These are phyloP conservation scores for Prosopocoilus inquinatus DNA, from an alignment of 2,888 invertebrate genomes.

Conservation along the genomic window DNA sequence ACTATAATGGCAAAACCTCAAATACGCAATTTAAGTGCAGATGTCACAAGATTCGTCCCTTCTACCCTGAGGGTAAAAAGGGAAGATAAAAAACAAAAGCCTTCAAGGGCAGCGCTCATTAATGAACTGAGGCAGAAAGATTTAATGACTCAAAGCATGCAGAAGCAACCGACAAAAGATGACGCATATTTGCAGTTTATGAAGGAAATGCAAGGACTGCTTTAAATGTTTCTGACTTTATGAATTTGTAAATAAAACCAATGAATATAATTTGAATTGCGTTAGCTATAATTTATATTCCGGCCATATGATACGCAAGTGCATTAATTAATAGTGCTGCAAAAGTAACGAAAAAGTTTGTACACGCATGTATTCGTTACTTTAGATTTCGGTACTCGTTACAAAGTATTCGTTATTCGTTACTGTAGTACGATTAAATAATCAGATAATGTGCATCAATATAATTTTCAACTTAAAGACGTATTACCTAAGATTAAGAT, in stretches of 20 bases:
- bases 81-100: slow-evolving; percentile 69
- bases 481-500: too few species aligned
- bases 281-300: too few species aligned
- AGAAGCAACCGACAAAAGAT: slow-evolving; percentile 71
- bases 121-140: slow-evolving; percentile 57
- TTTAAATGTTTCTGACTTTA: slow-evolving; percentile 55
- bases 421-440: too few species aligned
- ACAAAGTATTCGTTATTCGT: too few species aligned
- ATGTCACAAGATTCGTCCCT: slow-evolving; percentile 94
- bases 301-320: too few species aligned
- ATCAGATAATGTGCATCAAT: too few species aligned
- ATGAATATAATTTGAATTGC: too few species aligned
- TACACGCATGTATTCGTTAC: too few species aligned
- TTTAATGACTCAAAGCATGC: slow-evolving; percentile 37
- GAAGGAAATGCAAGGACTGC: slow-evolving; percentile 94
- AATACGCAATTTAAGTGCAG: slow-evolving; percentile 88
- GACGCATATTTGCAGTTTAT: slow-evolving; percentile 99
- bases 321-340: too few species aligned
- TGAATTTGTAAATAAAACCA: not conserved
- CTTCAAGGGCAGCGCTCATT: slow-evolving; percentile 55
- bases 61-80: slow-evolving; percentile 89
- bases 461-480: too few species aligned
- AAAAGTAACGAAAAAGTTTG: too few species aligned
- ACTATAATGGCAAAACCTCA: slow-evolving; percentile 97
- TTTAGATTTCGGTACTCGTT: too few species aligned